Conservation (phyloP, 92 coral and sea anemone genomes). For the Epizoanthus scotinus region DNA sequence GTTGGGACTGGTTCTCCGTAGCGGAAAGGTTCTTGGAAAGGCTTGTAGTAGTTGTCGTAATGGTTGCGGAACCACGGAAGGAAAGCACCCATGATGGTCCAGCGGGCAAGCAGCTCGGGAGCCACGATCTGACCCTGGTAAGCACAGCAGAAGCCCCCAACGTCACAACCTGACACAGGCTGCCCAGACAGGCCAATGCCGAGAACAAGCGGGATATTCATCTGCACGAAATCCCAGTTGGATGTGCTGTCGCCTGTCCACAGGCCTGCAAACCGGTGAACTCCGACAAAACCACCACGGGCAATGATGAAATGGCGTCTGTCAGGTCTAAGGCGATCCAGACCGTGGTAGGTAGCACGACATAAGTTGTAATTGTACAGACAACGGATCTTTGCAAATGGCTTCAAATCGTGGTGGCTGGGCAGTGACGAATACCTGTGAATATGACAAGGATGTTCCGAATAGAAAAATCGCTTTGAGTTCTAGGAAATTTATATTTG, state of each 20-base stretch:
- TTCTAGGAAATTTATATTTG: no score
- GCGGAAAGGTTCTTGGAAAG: slow-evolving; percentile 70
- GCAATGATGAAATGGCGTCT: slow-evolving; percentile 76
- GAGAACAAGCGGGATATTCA: slow-evolving; percentile 71
- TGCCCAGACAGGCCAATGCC: slow-evolving; percentile 75
- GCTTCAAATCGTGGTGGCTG: slow-evolving; percentile 55
- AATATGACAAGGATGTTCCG: not conserved
- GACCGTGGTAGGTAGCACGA: slow-evolving; percentile 70
- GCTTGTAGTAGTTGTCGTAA: slow-evolving; percentile 76
- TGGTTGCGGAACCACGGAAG: slow-evolving; percentile 86
- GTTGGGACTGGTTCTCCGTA: slow-evolving; percentile 73
- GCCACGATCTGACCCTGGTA: slow-evolving; percentile 70
- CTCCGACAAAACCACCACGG: slow-evolving; percentile 81
- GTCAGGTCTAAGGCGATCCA: slow-evolving; percentile 57
- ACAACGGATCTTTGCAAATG: slow-evolving; percentile 80
- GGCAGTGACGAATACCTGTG: slow-evolving; percentile 45
- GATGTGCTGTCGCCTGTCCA: slow-evolving; percentile 88
- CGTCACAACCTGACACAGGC: slow-evolving; percentile 78
- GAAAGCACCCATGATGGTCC: slow-evolving; percentile 85
- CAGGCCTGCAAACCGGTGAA: slow-evolving; percentile 72
- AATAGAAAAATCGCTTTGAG: no score
- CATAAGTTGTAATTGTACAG: slow-evolving; percentile 73
- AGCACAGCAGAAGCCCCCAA: slow-evolving; percentile 75
- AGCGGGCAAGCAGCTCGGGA: slow-evolving; percentile 70
- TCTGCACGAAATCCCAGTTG: slow-evolving; percentile 76